Evolutionary conservation across 2,888 invertebrate genomes (phyloP).

Genomic region (Troides helena): DNA sequence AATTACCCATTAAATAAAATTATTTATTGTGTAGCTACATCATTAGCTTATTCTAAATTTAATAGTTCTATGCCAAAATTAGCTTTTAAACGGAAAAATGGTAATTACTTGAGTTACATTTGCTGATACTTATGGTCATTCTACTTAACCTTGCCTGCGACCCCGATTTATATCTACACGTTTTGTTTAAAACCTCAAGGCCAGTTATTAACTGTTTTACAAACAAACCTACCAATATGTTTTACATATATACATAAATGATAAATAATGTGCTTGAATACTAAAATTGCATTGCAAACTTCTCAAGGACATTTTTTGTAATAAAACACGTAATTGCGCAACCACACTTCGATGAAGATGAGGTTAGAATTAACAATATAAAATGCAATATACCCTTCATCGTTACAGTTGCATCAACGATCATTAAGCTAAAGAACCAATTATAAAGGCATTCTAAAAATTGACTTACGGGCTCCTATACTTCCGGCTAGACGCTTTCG

Average conservation of each 20-base stretch:
- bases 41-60: no score
- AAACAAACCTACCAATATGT: no score
- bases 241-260: no score
- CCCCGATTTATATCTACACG: slow-evolving; percentile 9
- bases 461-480: slow-evolving; percentile 74
- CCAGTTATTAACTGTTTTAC: neutral
- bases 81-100: no score
- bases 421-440: neutral
- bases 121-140: slow-evolving; percentile 1
- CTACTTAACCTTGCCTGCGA: slow-evolving; percentile 12
- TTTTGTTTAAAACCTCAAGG: slow-evolving; percentile 16
- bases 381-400: neutral
- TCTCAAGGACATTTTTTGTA: slow-evolving; percentile 12
- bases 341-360: slow-evolving; percentile 58
- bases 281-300: no score
- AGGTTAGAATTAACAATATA: slow-evolving; percentile 51
- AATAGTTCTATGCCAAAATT: no score
- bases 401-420: neutral
- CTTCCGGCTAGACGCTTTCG: slow-evolving; percentile 70
- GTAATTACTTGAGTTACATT: no score
- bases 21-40: no score
- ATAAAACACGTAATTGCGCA: slow-evolving; percentile 52
- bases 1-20: no score
- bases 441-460: slow-evolving; percentile 17
- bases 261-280: no score